Base-by-base conservation (phyloP, 2,888 invertebrate genomes). In the Lypha dubia region DNA sequence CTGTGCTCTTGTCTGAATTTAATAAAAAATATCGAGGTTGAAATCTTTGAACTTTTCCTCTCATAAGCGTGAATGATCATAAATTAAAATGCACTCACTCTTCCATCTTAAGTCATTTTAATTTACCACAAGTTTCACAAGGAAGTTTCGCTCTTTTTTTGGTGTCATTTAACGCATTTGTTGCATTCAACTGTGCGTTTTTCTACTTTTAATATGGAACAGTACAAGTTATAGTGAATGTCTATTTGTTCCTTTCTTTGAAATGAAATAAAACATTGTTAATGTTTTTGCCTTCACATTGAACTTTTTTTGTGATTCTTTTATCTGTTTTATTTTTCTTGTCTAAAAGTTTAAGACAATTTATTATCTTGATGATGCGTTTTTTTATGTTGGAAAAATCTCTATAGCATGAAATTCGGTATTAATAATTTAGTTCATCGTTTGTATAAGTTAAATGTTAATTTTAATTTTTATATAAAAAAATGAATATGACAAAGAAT, bases 81-180 rank as follows among this genome's bases (percentile, higher is more conserved):
- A 9, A 1, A 15, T 15, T 1, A 41, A 13, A 41, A 15, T 9
- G 2, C 8, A 9, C 22, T 51, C 51, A 51, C 22, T 11, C 11
- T 51, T 13, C 22, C 49, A 49, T 20, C 51, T 51, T 1, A 22
- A 51, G 20, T 74, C 46, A 84, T 73, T 76, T 84, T 76, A 80
- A 84, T 84, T 80, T 80, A 73, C 80, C 76, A 80, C 80, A 84
- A 80, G 74, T 80, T 80, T 76, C 53, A 70, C 76, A 80, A 84
- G 80, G 85, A 85, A 83, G 77, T 86, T 77, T 58, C 74, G 60
- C 80, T 74, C 62, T 81, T 81, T 81, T 83, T 76, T n/a, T n/a
- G n/a, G 73, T 68, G 63, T 53, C 65, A 79, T 81, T 83, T 81
- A 83, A 79, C 74, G 74, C 80, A 86, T 83, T 86, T 83, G 83